A percentile compares a stretch with the other conserved stretches of the same genome.
Evolutionary conservation across 2,797 vertebrate species (phyloP).

Genomic region (Anisognathus igniventris): DNA sequence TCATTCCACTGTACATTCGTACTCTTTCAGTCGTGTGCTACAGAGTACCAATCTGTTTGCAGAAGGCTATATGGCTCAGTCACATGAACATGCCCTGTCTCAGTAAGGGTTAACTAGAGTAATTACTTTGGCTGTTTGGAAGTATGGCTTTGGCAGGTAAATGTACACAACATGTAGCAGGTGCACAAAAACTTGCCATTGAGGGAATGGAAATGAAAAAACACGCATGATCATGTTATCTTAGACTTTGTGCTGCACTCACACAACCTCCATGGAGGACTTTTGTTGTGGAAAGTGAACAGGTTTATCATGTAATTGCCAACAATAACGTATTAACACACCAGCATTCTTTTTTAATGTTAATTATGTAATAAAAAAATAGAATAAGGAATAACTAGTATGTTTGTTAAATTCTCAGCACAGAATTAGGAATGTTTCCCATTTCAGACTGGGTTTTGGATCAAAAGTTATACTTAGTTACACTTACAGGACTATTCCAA

Average conservation of each 20-base stretch:
- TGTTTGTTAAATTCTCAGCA: neutral
- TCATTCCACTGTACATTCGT: neutral
- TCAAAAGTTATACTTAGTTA: neutral
- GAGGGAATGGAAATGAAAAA: neutral
- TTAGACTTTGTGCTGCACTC: neutral
- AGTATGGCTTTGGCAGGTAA: neutral
- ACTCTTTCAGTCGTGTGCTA: neutral
- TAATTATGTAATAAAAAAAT: neutral
- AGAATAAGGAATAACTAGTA: neutral
- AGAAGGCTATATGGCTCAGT: neutral
- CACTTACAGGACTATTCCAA: neutral
- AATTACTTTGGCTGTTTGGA: neutral
- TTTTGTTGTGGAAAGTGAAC: neutral
- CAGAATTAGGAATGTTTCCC: neutral
- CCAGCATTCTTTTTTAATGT: neutral
- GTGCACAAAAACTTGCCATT: neutral
- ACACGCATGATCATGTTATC: fast-evolving
- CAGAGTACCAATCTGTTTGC: neutral
- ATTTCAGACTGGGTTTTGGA: neutral
- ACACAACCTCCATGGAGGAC: neutral
- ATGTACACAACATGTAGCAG: neutral
- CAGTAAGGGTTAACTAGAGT: neutral
- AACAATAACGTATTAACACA: neutral
- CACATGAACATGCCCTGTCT: neutral
- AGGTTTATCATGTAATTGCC: neutral